Base-by-base conservation (phyloP, 1,140 invertebrate genomes). In the Heterodera schachtii region DNA sequence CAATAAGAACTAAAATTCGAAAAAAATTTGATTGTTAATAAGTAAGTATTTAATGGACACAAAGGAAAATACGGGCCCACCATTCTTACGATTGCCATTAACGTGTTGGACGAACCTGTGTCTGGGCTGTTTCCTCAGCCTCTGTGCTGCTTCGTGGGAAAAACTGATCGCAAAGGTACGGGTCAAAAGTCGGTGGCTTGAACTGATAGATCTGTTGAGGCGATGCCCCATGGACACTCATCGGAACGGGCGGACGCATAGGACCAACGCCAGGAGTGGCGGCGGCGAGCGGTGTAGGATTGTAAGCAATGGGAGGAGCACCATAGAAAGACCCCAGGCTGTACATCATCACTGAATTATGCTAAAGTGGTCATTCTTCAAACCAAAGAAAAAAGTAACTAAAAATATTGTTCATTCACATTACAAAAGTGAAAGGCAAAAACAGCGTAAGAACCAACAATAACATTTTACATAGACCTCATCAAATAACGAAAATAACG, bases 111-210 rank as follows among this genome's bases (percentile, higher is more conserved):
- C 13, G 4, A 60, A 84, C 85, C 73, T 84, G 73, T 19, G 78
- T 78, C 31, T 87, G 57, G 21, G 75, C 60, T 6, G 83, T 81
- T 57, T 86, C 85, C 47, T 86, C 85, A 13, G 64, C 79, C 71
- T 84, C 83, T 46, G 79, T 73, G 49, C 73, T 64, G n/a, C 44
- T 78, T 9, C 81, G 57, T 64, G 84, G 84, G 60, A 85, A 85
- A 41, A 84, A 81, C 52, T 79, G 46, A 75, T 87, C 82, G 41
- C 78, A 78, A 3, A 86, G 47, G 44, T 81, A 86, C 16, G 75
- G 86, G 78, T 86, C 85, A 69, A 86, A 86, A 6, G 86, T 71
- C 49, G 83, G 86, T 21, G 86, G 85, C 70, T 78, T 78, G 64
- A 71, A 78, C n/a, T 52, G 77, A 49, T 78, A 78, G 44, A 78